Evolutionary conservation across 2,797 vertebrate species (phyloP), one percentile per base, ranked within the genome.

Genomic region (Euthynnus affinis): DNA sequence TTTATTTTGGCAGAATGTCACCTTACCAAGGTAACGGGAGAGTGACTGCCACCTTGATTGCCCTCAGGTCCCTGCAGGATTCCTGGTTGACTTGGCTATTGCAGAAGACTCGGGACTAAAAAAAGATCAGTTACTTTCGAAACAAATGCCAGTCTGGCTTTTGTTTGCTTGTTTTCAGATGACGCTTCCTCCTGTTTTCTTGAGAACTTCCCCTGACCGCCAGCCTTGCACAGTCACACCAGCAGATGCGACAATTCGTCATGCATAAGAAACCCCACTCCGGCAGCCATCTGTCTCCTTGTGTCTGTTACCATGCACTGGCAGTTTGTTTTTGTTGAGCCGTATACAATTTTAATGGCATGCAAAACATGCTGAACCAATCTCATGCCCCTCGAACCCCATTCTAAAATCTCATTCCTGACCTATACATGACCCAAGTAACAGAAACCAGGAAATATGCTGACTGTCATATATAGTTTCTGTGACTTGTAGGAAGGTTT

Each of bases 251-350:
- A 68, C 82, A 58, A 89, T 93, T 91, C 76, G 83, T 92, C 92
- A 91, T 90, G 92, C 94, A 91, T 89, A 91, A 93, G 91, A 89
- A 92, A 88, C 89, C 86, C 86, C 92, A 89, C 88, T 92, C 89
- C 48, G 68, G 58, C 85, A 79, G 89, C 93, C 93, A 94, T 95
- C 93, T 94, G 94, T 91, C 88, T 88, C 78, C 62, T 34, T 79
- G 75, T 80, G 86, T 93, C 90, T 91, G 82, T 82, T 91, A 82
- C 84, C 80, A 70, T 69, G 80, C 79, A 59, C 80, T 6, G 51
- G 63, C 82, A 79, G 84, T 91, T 92, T 92, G 89, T 90, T 90
- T 85, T 92, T 71, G 20, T 80, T 78, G 68, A 59, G 59, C 74
- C 80, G 68, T 78, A 86, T 87, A 83, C 90, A 84, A 63, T 85